These are phyloP conservation scores for Sphaerophoria taeniata DNA, from an alignment of 2,888 invertebrate species.

Conservation along the genomic window DNA sequence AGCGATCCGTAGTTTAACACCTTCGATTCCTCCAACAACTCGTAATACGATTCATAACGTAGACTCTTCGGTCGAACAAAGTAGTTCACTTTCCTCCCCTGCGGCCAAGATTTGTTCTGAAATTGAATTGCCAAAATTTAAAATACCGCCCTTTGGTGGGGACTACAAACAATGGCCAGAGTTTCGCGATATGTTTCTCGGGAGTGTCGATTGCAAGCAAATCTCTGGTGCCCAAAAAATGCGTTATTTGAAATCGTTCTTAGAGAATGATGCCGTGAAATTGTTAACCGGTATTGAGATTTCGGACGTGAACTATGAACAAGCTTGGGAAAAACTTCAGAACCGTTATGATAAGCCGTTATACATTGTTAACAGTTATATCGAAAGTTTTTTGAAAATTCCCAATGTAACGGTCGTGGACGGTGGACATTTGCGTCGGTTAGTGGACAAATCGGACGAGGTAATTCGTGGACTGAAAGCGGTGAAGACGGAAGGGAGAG, in stretches of 20 bases:
- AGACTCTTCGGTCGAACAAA: too few species aligned
- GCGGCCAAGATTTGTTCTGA: neutral
- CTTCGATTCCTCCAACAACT: too few species aligned
- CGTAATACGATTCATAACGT: too few species aligned
- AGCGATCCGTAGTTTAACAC: too few species aligned
- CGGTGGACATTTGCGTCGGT: slow-evolving; percentile 13
- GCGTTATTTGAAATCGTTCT: slow-evolving; percentile 10
- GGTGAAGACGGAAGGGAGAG: neutral
- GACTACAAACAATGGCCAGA: neutral
- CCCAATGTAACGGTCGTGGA: slow-evolving; percentile 1
- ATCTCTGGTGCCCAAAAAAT: slow-evolving; percentile 2
- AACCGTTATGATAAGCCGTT: neutral
- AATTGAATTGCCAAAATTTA: neutral
- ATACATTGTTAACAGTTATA: slow-evolving; percentile 1
- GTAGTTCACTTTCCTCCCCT: too few species aligned
- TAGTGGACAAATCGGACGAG: slow-evolving; percentile 18
- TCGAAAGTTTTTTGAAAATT: slow-evolving; percentile 7
- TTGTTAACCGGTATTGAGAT: slow-evolving; percentile 25
- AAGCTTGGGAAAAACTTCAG: slow-evolving; percentile 11
- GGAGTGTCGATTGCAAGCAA: neutral
- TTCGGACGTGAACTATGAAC: slow-evolving; percentile 14
- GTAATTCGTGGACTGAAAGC: slow-evolving; percentile 15
- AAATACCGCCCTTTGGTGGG: neutral
- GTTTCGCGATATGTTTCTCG: neutral
- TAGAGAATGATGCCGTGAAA: slow-evolving; percentile 1